phyloP scores from a whole-genome alignment of 2,888 invertebrate genomes.

The Platycheirus albimanus region DNA sequence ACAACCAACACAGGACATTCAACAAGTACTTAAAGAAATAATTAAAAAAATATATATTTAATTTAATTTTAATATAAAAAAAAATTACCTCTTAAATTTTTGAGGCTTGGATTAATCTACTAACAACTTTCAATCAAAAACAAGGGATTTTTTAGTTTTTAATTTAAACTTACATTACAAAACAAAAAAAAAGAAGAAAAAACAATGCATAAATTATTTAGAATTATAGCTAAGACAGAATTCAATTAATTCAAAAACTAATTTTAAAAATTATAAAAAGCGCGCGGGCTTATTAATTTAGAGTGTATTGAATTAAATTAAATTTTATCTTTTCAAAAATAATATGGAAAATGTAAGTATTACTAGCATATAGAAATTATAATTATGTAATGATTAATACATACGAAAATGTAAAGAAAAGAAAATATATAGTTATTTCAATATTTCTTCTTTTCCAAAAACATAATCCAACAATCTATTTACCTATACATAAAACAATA shows the following conservation, averaged over 20 bases:
- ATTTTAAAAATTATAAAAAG: neutral
- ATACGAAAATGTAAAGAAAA: conserved; percentile 53
- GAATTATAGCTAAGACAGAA: conserved; percentile 21
- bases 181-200: neutral
- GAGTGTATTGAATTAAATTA: conserved; percentile 10
- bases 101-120: conserved; percentile 51
- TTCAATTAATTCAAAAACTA: conserved; percentile 14
- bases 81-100: conserved; percentile 43
- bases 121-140: conserved; percentile 54
- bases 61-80: conserved; percentile 19
- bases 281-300: conserved; percentile 7
- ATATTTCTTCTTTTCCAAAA: conserved; percentile 37
- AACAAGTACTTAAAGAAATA: conserved; percentile 69
- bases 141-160: conserved; percentile 58
- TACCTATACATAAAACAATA: conserved; percentile 15
- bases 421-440: conserved; percentile 30
- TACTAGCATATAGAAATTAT: conserved; percentile 56
- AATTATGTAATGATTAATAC: conserved; percentile 25
- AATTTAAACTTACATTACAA: neutral
- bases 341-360: conserved; percentile 61
- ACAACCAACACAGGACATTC: conserved; percentile 68
- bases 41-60: conserved; percentile 9
- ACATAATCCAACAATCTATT: conserved; percentile 21
- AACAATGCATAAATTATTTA: neutral
- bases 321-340: conserved; percentile 46